Evolutionary conservation across 1,140 invertebrate genomes (phyloP).

Genomic region (Microvelia longipes): DNA sequence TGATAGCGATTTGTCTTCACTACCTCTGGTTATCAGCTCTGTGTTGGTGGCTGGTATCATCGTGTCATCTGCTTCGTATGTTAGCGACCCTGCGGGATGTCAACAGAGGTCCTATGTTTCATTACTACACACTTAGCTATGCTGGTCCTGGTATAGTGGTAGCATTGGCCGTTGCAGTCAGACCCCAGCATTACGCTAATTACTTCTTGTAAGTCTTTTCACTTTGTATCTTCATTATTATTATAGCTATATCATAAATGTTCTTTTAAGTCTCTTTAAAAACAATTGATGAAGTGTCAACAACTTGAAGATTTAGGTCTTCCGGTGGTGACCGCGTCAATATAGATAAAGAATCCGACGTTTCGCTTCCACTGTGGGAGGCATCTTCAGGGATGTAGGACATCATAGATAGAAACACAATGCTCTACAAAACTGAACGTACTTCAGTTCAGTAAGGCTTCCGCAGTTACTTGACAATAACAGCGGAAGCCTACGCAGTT

Average conservation of each 20-base stretch:
- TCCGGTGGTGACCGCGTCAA: no score
- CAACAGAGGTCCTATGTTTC: conserved; percentile 85
- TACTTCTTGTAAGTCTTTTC: conserved; percentile 65
- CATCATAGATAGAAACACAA: no score
- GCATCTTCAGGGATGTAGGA: no score
- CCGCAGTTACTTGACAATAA: no score
- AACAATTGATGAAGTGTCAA: not conserved
- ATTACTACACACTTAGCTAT: conserved; percentile 89
- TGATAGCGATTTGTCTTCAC: conserved; percentile 80
- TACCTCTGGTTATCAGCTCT: conserved; percentile 82
- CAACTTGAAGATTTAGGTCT: no score
- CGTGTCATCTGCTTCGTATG: conserved; percentile 84
- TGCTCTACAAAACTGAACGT: no score
- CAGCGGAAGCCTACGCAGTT: no score
- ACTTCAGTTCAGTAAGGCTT: no score
- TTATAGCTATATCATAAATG: not conserved
- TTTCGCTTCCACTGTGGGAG: no score
- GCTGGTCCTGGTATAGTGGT: conserved; percentile 85
- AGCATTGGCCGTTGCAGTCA: conserved; percentile 74
- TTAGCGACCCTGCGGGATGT: conserved; percentile 89
- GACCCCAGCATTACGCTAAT: conserved; percentile 91
- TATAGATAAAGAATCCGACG: no score
- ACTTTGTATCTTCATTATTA: conserved; percentile 7
- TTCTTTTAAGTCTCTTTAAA: not conserved
- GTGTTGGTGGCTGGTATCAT: conserved; percentile 80